phyloP scores from a whole-genome alignment of 2,113 vertebrate species.

The Thamnophis sirtalis region DNA sequence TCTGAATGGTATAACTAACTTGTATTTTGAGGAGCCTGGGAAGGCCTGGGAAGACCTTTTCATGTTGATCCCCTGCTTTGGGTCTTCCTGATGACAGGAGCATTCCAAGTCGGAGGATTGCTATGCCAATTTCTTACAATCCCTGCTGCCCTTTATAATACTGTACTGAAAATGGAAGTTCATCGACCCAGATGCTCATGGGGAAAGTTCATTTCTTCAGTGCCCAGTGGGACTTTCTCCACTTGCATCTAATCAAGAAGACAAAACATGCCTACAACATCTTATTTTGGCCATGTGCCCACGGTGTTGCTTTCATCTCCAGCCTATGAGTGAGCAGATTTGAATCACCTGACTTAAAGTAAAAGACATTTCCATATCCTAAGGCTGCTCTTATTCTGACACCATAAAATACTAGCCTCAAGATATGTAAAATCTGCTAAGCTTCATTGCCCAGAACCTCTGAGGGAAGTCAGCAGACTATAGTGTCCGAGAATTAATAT shows the following conservation, averaged over 20 bases:
- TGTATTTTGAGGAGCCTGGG: neutral
- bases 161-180: neutral
- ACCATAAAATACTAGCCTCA: neutral
- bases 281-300: neutral
- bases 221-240: neutral
- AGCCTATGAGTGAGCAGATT: neutral
- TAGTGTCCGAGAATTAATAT: neutral
- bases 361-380: neutral
- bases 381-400: neutral
- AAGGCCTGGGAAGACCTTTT: neutral
- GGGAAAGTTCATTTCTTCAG: neutral
- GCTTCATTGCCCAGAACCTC: neutral
- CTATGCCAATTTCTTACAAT: neutral
- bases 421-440: neutral
- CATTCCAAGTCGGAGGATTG: neutral
- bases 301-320: neutral
- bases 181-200: neutral
- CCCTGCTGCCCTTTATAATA: neutral
- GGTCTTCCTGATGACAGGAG: neutral
- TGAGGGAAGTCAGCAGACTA: neutral
- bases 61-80: neutral
- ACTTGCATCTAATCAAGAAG: neutral
- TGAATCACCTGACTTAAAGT: neutral
- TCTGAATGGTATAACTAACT: neutral
- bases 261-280: neutral